Base-by-base conservation (phyloP, 2,888 invertebrate genomes). In the Andricus quercusramuli region DNA sequence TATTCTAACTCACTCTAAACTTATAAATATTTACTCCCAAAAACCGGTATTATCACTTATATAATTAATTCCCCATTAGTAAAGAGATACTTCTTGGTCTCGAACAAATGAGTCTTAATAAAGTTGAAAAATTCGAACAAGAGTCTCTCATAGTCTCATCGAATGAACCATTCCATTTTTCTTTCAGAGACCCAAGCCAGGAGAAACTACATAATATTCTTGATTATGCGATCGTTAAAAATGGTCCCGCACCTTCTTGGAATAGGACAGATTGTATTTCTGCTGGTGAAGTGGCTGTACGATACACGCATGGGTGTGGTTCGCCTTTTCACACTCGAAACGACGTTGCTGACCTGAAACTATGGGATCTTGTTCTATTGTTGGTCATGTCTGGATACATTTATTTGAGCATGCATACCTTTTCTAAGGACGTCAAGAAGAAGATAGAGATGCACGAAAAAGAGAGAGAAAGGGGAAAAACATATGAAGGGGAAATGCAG, bases 261-360 rank as follows among this genome's bases (percentile, higher is more conserved):
- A 59, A 56, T 32, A 41, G 59, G 68, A 65, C 77, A 68, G 77
- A 83, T 81, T 76, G 78, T 81, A 29, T 83, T 81, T 78, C 83
- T 20, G 41, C 11, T 74, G 29, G 51, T 11, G 11, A 70, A 44
- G 51, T 62, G 41, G 44, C 29, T 47, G 64, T 51, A 59, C 25
- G 78, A 47, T 51, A 56, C 65, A 77, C 64, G 82, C 77, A 76
- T 80, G 78, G 81, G 81, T 70, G 81, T 79, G 79, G 81, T 68
- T 67, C 81, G 77, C 77, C 79, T 83, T 81, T 83, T 83, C 78
- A 80, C 83, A 79, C 81, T 79, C 76, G 47, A 70, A 76, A 79
- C 78, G 68, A 68, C 79, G 79, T 77, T 80, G 77, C 80, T 68
- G 66, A 78, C 70, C 74, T 79, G 78, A 82, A 80, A 83, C 80